Conservation (phyloP, 2,113 vertebrate genomes). For the Campylorhamphus procurvoides region DNA sequence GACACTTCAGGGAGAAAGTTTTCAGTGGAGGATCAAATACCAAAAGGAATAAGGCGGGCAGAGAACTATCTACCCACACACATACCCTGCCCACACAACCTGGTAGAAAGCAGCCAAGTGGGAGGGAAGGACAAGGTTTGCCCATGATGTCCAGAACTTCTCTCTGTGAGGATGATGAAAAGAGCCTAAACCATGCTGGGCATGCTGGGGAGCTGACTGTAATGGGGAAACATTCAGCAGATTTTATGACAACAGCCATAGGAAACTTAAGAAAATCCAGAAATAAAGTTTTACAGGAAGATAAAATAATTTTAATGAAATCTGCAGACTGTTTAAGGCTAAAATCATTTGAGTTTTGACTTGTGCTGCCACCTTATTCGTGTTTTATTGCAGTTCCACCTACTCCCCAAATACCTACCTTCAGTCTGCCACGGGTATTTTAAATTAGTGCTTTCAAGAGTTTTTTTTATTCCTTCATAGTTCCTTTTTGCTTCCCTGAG, state of each 20-base stretch:
- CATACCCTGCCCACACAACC: not conserved
- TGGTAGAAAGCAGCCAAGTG: not conserved
- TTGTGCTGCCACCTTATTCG: not conserved
- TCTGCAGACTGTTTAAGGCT: not conserved
- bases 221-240: not conserved
- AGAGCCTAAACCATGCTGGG: not conserved
- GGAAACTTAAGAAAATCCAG: not conserved
- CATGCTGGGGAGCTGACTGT: not conserved
- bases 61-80: not conserved
- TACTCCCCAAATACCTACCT: not conserved
- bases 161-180: fast-evolving
- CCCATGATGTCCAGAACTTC: not conserved
- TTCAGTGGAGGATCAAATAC: not conserved
- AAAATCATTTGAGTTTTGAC: not conserved
- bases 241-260: not conserved
- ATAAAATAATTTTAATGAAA: not conserved
- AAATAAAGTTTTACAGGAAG: not conserved
- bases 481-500: not conserved
- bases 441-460: not conserved
- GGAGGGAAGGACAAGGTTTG: not conserved
- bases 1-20: not conserved
- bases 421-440: not conserved
- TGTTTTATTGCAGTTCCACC: not conserved
- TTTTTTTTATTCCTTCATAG: not conserved
- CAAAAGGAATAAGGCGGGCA: not conserved